Conservation (phyloP, 2,113 vertebrate genomes). For the Saccopteryx bilineata region DNA sequence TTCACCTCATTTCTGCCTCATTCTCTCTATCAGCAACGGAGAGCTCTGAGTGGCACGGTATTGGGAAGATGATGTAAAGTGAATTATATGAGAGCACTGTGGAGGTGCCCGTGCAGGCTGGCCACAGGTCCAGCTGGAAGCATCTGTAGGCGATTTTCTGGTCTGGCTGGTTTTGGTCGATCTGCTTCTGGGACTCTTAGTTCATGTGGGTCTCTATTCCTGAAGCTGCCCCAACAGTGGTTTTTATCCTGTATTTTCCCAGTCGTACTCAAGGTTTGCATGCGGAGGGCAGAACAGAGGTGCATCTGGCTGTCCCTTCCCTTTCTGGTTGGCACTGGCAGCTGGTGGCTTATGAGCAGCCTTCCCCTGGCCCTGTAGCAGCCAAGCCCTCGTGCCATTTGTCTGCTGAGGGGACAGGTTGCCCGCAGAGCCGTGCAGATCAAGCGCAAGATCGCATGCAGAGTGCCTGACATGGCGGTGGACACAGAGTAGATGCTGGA, state of each 20-base stretch:
- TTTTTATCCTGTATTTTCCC: background rate
- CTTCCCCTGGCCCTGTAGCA: background rate
- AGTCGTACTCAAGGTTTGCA: background rate
- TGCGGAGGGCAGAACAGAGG: accelerated
- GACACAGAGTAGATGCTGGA: accelerated
- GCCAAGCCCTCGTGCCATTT: background rate
- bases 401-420: background rate
- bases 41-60: background rate
- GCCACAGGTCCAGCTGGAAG: background rate
- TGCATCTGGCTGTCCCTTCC: background rate
- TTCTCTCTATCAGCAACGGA: background rate
- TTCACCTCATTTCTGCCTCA: background rate
- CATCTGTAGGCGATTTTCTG: background rate
- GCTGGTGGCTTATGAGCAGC: background rate
- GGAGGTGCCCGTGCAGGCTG: accelerated
- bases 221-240: background rate
- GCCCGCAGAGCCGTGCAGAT: too few species aligned
- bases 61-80: background rate
- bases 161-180: background rate
- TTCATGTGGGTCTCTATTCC: too few species aligned
- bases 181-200: background rate
- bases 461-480: accelerated
- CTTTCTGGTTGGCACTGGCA: background rate
- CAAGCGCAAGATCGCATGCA: accelerated
- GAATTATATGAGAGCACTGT: accelerated